phyloP scores from a whole-genome alignment of 1,140 invertebrate species.

The Trichonephila clavata region DNA sequence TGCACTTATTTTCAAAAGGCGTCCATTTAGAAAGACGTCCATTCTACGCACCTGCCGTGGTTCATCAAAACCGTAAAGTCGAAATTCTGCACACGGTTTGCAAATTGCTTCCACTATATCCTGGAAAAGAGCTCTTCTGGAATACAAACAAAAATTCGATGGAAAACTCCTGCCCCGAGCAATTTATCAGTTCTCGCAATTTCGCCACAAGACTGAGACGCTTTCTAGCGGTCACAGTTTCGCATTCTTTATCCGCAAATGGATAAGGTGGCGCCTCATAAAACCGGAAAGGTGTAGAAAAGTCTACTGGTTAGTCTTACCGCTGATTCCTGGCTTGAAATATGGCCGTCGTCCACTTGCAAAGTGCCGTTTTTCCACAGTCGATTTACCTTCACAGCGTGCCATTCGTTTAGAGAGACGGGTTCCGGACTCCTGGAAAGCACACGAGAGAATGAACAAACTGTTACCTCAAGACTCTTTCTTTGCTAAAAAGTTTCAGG shows the following conservation, averaged over 20 bases:
- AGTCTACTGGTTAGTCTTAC: slow-evolving; percentile 64
- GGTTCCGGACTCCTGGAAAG: slow-evolving; percentile 42
- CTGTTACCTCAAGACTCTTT: background rate
- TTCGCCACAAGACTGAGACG: background rate
- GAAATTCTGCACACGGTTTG: background rate
- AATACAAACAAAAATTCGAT: slow-evolving; percentile 31
- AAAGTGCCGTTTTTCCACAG: slow-evolving; percentile 88
- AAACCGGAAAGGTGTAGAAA: slow-evolving; percentile 27
- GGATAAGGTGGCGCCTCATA: slow-evolving; percentile 41
- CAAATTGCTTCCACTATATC: slow-evolving; percentile 22
- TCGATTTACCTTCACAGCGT: slow-evolving; percentile 88
- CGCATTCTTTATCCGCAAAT: slow-evolving; percentile 47
- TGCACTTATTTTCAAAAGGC: background rate
- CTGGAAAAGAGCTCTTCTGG: background rate
- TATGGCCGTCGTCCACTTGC: slow-evolving; percentile 87
- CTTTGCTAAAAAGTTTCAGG: background rate
- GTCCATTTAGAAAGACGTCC: background rate
- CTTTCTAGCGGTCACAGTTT: slow-evolving; percentile 6
- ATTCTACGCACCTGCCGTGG: background rate
- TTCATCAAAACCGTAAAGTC: background rate
- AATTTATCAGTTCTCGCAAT: slow-evolving; percentile 25
- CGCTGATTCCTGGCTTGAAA: slow-evolving; percentile 85
- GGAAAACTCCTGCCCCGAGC: background rate
- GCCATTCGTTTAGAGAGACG: slow-evolving; percentile 88
- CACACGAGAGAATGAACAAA: slow-evolving; percentile 21